These are phyloP conservation scores for Labroides dimidiatus DNA, from an alignment of 2,797 vertebrate species.

Conservation along the genomic window DNA sequence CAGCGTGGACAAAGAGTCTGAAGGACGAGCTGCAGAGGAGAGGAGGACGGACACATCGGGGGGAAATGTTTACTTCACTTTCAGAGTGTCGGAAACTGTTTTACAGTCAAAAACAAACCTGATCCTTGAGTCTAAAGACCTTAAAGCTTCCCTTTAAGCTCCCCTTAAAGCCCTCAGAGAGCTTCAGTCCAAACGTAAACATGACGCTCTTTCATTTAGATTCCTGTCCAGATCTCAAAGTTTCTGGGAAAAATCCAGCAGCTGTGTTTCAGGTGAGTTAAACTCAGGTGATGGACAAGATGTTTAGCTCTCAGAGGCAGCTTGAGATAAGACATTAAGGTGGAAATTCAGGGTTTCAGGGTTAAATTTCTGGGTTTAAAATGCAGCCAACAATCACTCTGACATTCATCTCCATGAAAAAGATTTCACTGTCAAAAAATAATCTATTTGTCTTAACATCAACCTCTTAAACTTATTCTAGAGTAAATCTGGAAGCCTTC, in stretches of 20 bases:
- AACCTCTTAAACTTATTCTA: no score
- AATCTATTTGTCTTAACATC: no score
- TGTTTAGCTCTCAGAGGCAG: not conserved
- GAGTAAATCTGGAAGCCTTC: no score
- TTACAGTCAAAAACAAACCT: slow-evolving; percentile 1
- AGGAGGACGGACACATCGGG: not conserved
- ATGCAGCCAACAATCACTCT: no score
- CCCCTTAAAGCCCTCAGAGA: not conserved
- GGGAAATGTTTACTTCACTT: slow-evolving; percentile 37
- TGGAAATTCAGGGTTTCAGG: no score
- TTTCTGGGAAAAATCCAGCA: not conserved
- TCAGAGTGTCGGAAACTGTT: slow-evolving; percentile 5
- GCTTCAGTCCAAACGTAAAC: not conserved
- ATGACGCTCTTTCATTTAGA: not conserved
- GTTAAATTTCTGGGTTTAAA: no score
- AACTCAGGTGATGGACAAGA: no score
- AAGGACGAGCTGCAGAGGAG: slow-evolving; percentile 22
- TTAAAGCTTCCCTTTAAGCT: slow-evolving; percentile 19
- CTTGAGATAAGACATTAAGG: not conserved
- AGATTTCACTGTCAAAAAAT: no score
- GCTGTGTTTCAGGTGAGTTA: not conserved
- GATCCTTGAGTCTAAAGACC: not conserved
- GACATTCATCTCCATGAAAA: no score
- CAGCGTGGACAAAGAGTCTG: slow-evolving; percentile 34
- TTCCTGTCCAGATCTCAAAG: not conserved